phyloP scores from a whole-genome alignment of 2,888 invertebrate genomes.

The Nymphalis urticae region DNA sequence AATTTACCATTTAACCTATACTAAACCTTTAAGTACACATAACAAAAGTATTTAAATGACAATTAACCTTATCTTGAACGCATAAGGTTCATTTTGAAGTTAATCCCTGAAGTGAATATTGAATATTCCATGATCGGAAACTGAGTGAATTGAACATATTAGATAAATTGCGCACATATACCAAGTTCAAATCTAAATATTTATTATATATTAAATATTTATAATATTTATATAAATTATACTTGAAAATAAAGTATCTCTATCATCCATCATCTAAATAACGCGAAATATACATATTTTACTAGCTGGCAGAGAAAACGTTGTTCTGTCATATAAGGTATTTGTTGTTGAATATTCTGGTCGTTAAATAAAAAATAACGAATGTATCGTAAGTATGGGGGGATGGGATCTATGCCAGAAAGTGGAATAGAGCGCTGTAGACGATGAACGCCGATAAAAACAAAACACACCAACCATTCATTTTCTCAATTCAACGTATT shows the following conservation, averaged over 20 bases:
- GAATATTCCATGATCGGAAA: conserved; percentile 20
- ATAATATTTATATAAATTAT: not conserved
- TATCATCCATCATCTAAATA: too few species aligned
- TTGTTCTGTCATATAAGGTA: too few species aligned
- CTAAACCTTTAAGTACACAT: conserved; percentile 30
- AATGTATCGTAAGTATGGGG: too few species aligned
- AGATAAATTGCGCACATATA: conserved; percentile 15
- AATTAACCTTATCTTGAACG: conserved; percentile 22
- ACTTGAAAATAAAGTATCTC: not conserved
- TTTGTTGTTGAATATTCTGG: too few species aligned
- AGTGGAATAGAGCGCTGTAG: too few species aligned
- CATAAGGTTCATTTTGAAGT: conserved; percentile 16
- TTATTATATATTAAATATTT: not conserved
- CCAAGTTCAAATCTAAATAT: not conserved
- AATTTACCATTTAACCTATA: conserved; percentile 52
- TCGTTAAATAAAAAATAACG: too few species aligned
- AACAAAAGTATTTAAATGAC: conserved; percentile 20
- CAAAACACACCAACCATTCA: too few species aligned
- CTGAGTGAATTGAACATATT: conserved; percentile 22
- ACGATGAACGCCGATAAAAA: too few species aligned
- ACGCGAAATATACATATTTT: too few species aligned
- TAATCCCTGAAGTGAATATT: not conserved
- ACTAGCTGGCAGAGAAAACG: too few species aligned
- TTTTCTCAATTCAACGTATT: too few species aligned
- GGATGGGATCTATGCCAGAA: too few species aligned